Evolutionary conservation across 2,797 vertebrate genomes (phyloP).

Genomic region (Enteromius unitaeniatus): DNA sequence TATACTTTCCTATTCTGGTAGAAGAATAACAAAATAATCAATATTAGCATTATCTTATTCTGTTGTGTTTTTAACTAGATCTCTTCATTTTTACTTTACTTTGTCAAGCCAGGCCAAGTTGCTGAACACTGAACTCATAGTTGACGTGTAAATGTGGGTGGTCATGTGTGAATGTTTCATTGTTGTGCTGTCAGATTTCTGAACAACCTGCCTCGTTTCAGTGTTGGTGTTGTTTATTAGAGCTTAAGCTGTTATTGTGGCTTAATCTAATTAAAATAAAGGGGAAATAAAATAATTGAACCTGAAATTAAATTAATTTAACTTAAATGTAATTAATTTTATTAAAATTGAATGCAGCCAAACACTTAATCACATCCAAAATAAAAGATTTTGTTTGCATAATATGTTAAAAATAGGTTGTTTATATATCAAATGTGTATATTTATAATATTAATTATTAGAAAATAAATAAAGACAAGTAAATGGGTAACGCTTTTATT

Average conservation of each 20-base stretch:
- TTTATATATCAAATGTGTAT: too few species aligned
- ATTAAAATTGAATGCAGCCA: too few species aligned
- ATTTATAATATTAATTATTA: too few species aligned
- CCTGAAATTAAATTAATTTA: background rate
- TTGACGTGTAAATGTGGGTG: constrained; percentile 14
- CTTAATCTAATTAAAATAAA: background rate
- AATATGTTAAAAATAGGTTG: too few species aligned
- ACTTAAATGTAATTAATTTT: background rate
- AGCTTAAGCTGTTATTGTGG: background rate
- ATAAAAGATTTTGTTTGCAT: too few species aligned
- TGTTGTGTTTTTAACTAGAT: background rate
- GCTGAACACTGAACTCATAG: background rate
- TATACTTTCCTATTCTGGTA: background rate
- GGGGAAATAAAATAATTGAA: background rate
- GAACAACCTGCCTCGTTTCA: background rate
- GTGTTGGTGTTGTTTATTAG: background rate
- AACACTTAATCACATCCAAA: too few species aligned
- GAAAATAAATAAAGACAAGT: too few species aligned
- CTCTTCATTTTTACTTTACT: background rate
- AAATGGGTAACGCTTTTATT: too few species aligned
- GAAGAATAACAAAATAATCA: background rate
- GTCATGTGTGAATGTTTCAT: constrained; percentile 16
- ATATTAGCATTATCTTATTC: background rate
- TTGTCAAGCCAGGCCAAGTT: constrained; percentile 3
- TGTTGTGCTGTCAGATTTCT: constrained; percentile 9